These are phyloP conservation scores for Heterohyrax brucei DNA, from an alignment of 2,797 vertebrate species.

Conservation along the genomic window DNA sequence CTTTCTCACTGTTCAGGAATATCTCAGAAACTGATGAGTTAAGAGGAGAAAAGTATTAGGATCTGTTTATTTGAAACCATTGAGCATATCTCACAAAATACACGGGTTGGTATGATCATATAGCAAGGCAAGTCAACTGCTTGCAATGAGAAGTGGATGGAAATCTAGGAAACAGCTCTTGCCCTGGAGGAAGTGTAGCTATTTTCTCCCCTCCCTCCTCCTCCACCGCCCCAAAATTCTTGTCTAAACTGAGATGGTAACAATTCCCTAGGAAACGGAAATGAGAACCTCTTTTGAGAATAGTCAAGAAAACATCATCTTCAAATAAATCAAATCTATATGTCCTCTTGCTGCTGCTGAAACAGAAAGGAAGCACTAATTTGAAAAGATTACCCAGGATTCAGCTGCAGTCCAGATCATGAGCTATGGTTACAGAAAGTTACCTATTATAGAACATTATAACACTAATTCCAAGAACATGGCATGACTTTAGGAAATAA, in stretches of 20 bases:
- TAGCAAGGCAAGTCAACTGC: neutral
- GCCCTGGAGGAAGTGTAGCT: neutral
- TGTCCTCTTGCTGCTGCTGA: neutral
- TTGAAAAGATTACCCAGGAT: neutral
- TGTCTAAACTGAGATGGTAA: neutral
- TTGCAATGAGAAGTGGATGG: neutral
- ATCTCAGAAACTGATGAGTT: neutral
- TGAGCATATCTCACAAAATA: neutral
- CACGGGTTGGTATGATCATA: neutral
- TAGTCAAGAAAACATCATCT: neutral
- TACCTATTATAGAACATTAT: neutral
- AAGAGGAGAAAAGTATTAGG: neutral
- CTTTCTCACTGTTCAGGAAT: conserved; percentile 1
- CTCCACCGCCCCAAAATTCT: too few relatives aligned
- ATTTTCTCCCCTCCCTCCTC: neutral
- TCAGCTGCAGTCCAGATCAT: neutral
- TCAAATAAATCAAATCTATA: neutral
- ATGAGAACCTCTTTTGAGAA: neutral
- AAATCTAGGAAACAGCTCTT: neutral
- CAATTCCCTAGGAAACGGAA: neutral
- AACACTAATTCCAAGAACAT: neutral
- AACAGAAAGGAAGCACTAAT: neutral
- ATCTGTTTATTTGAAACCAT: neutral
- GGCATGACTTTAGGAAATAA: neutral
- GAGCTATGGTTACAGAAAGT: neutral